Conservation (phyloP, 2,888 invertebrate species). For the Oscheius sp. region DNA sequence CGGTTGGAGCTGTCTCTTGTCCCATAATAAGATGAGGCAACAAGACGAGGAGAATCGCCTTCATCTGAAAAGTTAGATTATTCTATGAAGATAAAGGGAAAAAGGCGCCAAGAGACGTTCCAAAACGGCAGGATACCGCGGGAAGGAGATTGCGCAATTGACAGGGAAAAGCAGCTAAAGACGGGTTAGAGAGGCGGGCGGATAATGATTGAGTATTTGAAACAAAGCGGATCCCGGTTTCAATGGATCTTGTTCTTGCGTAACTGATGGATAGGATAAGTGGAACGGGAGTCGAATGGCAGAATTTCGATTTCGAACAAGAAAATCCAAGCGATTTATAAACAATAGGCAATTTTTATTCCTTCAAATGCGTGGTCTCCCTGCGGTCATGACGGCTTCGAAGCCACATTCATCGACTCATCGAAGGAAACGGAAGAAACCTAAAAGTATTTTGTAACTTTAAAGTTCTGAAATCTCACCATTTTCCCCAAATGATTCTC, state of each 20-base stretch:
- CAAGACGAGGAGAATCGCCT: neutral
- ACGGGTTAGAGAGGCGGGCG: constrained; percentile 10
- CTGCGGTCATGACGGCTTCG: constrained; percentile 25
- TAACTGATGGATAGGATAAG: constrained; percentile 1
- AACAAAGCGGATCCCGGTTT: constrained; percentile 29
- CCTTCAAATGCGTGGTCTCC: too few relatives aligned
- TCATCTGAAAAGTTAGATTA: neutral
- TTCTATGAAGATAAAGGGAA: too few relatives aligned
- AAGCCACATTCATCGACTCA: constrained; percentile 45
- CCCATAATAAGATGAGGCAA: neutral
- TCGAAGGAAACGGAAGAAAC: constrained; percentile 40
- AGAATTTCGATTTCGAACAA: constrained; percentile 30
- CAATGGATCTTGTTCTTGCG: constrained; percentile 17
- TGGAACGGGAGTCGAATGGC: constrained; percentile 29
- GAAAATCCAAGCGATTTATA: neutral
- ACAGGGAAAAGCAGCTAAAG: constrained; percentile 7
- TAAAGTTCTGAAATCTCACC: neutral
- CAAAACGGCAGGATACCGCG: neutral
- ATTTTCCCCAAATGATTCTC: constrained; percentile 1
- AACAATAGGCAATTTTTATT: too few relatives aligned
- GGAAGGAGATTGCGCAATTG: constrained; percentile 27
- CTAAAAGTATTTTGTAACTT: constrained; percentile 19
- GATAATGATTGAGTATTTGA: constrained; percentile 18
- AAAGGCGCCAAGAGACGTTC: neutral
- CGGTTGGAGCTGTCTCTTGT: constrained; percentile 3